A percentile compares a stretch with the other conserved stretches of the same genome.
These are phyloP conservation scores for Xylocampa areola DNA, from an alignment of 2,888 invertebrate species.

Conservation along the genomic window DNA sequence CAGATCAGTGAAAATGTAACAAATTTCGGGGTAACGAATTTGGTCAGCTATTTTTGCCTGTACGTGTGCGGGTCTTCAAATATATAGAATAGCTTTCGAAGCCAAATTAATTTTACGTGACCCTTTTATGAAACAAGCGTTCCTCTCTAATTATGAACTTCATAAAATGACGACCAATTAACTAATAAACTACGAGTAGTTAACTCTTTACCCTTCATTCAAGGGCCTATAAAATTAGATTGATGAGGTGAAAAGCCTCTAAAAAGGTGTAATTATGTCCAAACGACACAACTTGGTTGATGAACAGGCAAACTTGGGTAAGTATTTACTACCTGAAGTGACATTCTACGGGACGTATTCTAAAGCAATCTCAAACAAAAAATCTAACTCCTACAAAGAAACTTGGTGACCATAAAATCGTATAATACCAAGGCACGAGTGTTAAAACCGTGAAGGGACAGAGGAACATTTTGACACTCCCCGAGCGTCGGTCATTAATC, in stretches of 20 bases:
- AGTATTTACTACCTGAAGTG: neutral
- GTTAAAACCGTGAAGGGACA: constrained; percentile 50
- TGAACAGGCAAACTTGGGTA: constrained; percentile 3
- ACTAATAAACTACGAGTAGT: constrained; percentile 38
- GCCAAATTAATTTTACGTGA: constrained; percentile 25
- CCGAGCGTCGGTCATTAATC: constrained; percentile 60
- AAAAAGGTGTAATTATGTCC: constrained; percentile 19
- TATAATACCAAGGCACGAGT: constrained; percentile 49
- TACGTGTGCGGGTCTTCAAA: neutral
- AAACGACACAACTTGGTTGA: constrained; percentile 4
- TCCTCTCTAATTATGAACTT: constrained; percentile 25
- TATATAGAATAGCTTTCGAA: too few species aligned
- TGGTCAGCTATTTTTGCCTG: constrained; percentile 13
- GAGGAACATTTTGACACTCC: constrained; percentile 53
- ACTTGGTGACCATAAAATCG: constrained; percentile 57
- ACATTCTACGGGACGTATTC: neutral
- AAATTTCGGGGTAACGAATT: constrained; percentile 18
- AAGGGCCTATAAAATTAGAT: constrained; percentile 26
- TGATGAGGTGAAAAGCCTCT: constrained; percentile 24
- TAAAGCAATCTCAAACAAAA: constrained; percentile 18
- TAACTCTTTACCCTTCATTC: too few species aligned
- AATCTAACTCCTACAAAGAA: constrained; percentile 31
- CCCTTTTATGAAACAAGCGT: constrained; percentile 17
- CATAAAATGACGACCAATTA: constrained; percentile 26
- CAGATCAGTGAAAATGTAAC: constrained; percentile 40